Evolutionary conservation across 2,888 invertebrate genomes (phyloP).

Genomic region (Pristionchus entomophagus): DNA sequence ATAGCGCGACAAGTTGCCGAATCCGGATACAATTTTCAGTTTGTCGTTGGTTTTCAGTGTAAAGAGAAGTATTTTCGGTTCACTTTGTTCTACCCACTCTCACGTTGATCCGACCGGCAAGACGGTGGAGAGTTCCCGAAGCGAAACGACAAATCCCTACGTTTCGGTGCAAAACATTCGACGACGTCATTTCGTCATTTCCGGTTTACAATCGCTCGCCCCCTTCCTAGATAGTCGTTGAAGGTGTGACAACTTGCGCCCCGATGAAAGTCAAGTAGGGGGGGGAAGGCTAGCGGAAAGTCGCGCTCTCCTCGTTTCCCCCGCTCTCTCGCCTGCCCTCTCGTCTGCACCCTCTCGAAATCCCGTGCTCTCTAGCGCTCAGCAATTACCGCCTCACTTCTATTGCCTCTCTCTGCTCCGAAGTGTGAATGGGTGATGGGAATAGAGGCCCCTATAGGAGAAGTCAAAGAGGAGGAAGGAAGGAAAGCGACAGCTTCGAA

Average conservation of each 20-base stretch:
- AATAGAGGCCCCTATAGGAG: not conserved
- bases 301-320: not conserved
- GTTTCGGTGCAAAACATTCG: not conserved
- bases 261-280: not conserved
- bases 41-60: too few species aligned
- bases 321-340: not conserved
- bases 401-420: not conserved
- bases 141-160: too few species aligned
- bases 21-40: too few species aligned
- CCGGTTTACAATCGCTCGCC: not conserved
- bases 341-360: not conserved
- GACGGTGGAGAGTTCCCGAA: too few species aligned
- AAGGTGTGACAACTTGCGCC: conserved; percentile 27
- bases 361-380: not conserved
- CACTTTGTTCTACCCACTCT: too few species aligned
- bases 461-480: too few species aligned
- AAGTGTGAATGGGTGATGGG: conserved; percentile 31
- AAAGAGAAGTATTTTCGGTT: too few species aligned
- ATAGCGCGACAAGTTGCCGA: too few species aligned
- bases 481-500: too few species aligned
- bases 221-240: too few species aligned
- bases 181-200: not conserved
- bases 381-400: conserved; percentile 34
- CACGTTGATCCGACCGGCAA: not conserved
- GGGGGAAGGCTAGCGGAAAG: too few species aligned